These are phyloP conservation scores for Ditylenchus weischeri DNA, from an alignment of 2,888 invertebrate species.

Conservation along the genomic window DNA sequence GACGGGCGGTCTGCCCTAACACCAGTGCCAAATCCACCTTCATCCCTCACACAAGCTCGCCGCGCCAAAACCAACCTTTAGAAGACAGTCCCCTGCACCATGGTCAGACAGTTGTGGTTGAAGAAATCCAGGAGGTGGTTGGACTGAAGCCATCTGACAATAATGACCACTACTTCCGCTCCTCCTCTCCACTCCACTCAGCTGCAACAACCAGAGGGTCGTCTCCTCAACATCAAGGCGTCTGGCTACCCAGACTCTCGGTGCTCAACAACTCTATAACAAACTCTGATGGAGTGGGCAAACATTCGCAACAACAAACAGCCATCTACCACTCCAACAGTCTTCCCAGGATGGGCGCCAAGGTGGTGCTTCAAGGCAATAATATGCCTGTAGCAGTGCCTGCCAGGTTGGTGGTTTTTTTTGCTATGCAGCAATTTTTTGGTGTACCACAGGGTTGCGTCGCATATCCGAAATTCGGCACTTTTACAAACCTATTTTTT, in stretches of 20 bases:
- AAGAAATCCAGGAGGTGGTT: not conserved
- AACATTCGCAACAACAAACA: not conserved
- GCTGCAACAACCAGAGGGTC: slow-evolving; percentile 9
- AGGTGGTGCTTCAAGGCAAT: not conserved
- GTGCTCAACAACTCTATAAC: not conserved
- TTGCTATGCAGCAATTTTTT: too few relatives aligned
- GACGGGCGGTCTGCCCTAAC: slow-evolving; percentile 33
- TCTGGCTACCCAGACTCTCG: slow-evolving; percentile 1
- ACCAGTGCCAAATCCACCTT: not conserved
- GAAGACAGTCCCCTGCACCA: not conserved
- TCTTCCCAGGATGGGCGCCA: slow-evolving; percentile 29
- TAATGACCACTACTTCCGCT: not conserved
- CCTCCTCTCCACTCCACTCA: slow-evolving; percentile 15
- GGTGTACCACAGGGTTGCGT: too few relatives aligned
- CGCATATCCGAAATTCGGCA: too few relatives aligned
- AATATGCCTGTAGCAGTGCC: too few relatives aligned
- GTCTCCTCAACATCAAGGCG: not conserved
- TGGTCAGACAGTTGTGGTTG: not conserved
- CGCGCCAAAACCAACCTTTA: not conserved
- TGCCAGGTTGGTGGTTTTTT: too few relatives aligned
- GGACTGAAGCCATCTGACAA: slow-evolving; percentile 6
- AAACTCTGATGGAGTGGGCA: not conserved
- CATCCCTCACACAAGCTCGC: not conserved
- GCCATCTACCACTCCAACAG: slow-evolving; percentile 31
- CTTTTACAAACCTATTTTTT: too few relatives aligned